These are phyloP conservation scores for Conopomorpha cramerella DNA, from an alignment of 1,140 invertebrate species.

Conservation along the genomic window DNA sequence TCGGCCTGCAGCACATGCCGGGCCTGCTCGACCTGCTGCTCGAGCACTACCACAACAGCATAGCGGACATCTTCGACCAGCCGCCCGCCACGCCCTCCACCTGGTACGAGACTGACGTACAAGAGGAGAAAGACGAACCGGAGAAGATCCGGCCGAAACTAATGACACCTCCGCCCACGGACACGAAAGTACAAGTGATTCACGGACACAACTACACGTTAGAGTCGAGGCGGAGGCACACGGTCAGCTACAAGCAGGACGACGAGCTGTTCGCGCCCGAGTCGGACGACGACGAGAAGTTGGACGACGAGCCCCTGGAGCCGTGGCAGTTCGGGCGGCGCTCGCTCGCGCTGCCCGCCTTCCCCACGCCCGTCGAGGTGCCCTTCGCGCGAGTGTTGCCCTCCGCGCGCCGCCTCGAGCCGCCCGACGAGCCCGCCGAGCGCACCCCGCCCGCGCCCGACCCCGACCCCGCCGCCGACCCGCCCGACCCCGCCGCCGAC, in stretches of 20 bases:
- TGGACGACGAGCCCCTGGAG: constrained; percentile 64
- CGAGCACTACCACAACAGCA: constrained; percentile 88
- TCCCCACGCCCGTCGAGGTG: constrained; percentile 8
- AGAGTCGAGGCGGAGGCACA: constrained; percentile 77
- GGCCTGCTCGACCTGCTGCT: constrained; percentile 89
- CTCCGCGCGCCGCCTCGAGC: constrained; percentile 9
- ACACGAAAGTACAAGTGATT: constrained; percentile 70
- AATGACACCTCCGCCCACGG: constrained; percentile 62
- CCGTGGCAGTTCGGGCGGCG: constrained; percentile 61
- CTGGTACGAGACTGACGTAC: too few relatives aligned
- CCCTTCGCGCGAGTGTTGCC: constrained; percentile 60
- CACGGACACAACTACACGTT: constrained; percentile 79
- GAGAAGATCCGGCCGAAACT: background rate
- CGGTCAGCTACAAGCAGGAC: constrained; percentile 74
- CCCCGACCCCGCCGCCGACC: too few relatives aligned
- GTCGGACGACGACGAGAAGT: constrained; percentile 73
- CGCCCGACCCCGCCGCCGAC: constrained; percentile 26
- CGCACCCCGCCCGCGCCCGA: constrained; percentile 18
- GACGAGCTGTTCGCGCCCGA: constrained; percentile 80
- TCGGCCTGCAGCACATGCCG: constrained; percentile 88
- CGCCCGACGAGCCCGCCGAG: constrained; percentile 22
- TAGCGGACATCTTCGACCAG: constrained; percentile 86
- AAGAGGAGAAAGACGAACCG: too few relatives aligned
- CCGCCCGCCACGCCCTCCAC: constrained; percentile 35
- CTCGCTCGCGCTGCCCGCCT: constrained; percentile 20